A percentile compares a stretch with the other conserved stretches of the same genome.
These are phyloP conservation scores for Gila orcuttii DNA, from an alignment of 2,113 vertebrate genomes.

Conservation along the genomic window DNA sequence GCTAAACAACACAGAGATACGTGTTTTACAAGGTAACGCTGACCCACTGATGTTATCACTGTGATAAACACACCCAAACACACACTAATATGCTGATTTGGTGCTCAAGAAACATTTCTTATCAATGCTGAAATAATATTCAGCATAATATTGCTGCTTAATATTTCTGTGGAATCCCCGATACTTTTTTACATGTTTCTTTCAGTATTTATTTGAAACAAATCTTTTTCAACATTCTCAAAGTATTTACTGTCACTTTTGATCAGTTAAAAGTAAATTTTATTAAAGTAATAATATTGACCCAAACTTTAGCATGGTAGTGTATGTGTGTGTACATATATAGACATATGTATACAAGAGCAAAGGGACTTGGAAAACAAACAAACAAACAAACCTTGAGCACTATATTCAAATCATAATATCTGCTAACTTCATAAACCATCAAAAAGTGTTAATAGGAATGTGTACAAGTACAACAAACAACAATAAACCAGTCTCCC, in stretches of 20 bases:
- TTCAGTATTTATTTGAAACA: too few species aligned
- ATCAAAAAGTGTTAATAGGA: neutral
- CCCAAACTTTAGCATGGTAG: neutral
- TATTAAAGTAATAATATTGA: neutral
- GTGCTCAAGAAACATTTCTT: too few species aligned
- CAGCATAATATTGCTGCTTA: too few species aligned
- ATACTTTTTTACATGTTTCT: too few species aligned
- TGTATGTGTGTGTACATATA: neutral
- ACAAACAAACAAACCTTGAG: neutral
- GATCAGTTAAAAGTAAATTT: neutral
- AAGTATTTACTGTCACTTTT: neutral
- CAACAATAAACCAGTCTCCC: neutral
- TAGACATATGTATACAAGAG: too few species aligned
- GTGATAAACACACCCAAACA: too few species aligned
- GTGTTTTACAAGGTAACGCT: neutral
- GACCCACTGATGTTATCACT: neutral
- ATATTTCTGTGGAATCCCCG: too few species aligned
- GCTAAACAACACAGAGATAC: neutral
- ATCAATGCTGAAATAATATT: too few species aligned
- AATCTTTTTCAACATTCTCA: neutral
- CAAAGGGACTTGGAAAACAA: neutral
- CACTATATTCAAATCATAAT: neutral
- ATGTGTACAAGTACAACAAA: neutral
- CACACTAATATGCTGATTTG: too few species aligned
- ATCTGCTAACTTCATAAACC: neutral